phyloP scores from a whole-genome alignment of 2,797 vertebrate species.

The Pseudochirops corinnae region DNA sequence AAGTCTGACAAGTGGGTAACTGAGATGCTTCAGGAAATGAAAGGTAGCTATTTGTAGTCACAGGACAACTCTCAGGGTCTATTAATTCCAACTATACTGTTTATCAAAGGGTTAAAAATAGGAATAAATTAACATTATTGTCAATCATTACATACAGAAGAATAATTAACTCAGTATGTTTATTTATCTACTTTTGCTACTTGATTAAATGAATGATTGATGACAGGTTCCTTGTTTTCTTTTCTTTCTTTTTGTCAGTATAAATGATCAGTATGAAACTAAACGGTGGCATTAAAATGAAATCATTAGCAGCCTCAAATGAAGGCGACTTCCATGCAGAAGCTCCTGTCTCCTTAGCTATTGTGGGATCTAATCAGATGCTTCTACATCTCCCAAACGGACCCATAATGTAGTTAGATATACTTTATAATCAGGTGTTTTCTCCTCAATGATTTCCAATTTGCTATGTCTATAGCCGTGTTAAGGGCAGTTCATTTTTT shows the following conservation, averaged over 20 bases:
- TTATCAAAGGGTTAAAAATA: conserved; percentile 82
- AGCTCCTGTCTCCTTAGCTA: conserved; percentile 50
- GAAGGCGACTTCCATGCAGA: conserved; percentile 52
- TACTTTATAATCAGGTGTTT: conserved; percentile 34
- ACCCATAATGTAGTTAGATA: conserved; percentile 20
- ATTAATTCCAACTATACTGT: conserved; percentile 70
- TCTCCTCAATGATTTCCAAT: conserved; percentile 9
- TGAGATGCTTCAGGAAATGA: conserved; percentile 43
- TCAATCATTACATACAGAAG: conserved; percentile 87
- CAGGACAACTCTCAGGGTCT: conserved; percentile 65
- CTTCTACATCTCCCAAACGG: conserved; percentile 33
- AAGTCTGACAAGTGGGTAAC: conserved; percentile 11
- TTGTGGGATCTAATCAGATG: conserved; percentile 63
- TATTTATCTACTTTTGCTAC: conserved; percentile 89
- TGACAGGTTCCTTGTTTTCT: conserved; percentile 88
- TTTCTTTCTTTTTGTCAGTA: conserved; percentile 85
- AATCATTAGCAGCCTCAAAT: conserved; percentile 81
- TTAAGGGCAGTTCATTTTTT: conserved; percentile 44
- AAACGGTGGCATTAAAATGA: conserved; percentile 80
- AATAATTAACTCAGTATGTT: conserved; percentile 89
- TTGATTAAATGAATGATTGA: conserved; percentile 90
- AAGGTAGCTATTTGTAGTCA: conserved; percentile 22
- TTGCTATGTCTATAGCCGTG: conserved; percentile 9
- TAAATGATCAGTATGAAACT: conserved; percentile 85
- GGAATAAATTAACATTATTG: conserved; percentile 86